Base-by-base conservation (phyloP, 2,797 vertebrate genomes). In the Neosalanx taihuensis region DNA sequence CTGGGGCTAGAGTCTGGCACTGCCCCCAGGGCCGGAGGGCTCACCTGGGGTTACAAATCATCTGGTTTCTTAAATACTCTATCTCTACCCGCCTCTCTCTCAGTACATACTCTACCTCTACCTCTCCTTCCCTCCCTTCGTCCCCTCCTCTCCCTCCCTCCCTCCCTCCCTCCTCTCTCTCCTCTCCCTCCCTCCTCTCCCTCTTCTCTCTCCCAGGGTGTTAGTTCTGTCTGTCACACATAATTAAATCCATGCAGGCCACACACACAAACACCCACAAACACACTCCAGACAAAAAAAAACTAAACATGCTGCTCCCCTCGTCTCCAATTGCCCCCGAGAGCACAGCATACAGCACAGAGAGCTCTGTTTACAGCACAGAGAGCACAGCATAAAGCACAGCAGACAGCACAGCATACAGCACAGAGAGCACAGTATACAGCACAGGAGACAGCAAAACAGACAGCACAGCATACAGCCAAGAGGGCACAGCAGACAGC, bases 181-280 rank as follows among this genome's bases (percentile, higher is more conserved):
- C 35, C 33, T 49, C 20, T 53, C n/a, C 59, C 60, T 29, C 51
- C 12, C n/a, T 33, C 30, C 31, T 26, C 63, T 49, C 12, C 18
- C 73, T 72, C 71, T 72, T 69, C 60, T 74, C 64, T 86, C 84
- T 86, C 84, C 85, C 77, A 73, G 79, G 85, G 86, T 76, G 75
- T 79, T n/a, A 49, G 68, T 17, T 59, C 71, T 76, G 79, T 76
- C 79, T 67, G 68, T 79, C 79, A 81, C 75, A 79, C 81, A 85
- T 84, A 77, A 89, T 89, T 83, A 83, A 84, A 84, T 79, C 61
- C 76, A 80, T 74, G 78, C 74, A 72, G 71, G 78, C 49, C 62
- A 62, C 73, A 62, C 41, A 63, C 29, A 59, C 10, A 41, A 13
- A 72, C 30, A 69, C 46, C 59, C 59, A 70, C 29, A 73, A 3